Base-by-base conservation (phyloP, 1,140 invertebrate species). In the Bombyx mandarina region DNA sequence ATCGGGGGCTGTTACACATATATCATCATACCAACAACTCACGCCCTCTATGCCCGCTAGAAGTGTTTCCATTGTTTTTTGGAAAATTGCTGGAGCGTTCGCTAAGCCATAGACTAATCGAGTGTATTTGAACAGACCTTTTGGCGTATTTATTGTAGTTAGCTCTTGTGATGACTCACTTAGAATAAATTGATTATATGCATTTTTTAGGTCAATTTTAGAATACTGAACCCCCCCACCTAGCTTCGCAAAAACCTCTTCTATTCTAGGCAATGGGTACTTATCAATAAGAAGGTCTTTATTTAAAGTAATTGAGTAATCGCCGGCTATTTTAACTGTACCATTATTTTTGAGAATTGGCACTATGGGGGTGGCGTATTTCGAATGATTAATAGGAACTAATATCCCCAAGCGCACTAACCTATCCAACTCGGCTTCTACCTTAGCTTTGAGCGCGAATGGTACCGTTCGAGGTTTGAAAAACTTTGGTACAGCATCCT, bases 71-170 rank as follows among this genome's bases (percentile, higher is more conserved):
- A 84, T 68, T 0, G 73, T 65, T 55, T 62, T 62, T 65, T 78
- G 73, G 66, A 82, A 84, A 35, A 78, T 70, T 10, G 67, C 69
- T 0, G 77, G 79, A 1, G 71, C 71, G 45, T 66, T 73, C 3
- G 78, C 58, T n/a, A 79, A 53, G 1, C 76, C 76, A 47, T 72
- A 74, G 12, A 75, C 69, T 55, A 80, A 57, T n/a, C 79, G 53
- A 2, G 66, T 79, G 56, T 71, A 79, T 54, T 57, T 58, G 68
- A 68, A 82, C 9, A 81, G 55, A 0, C 76, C 76, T 52, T 66
- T 69, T 54, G 64, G 64, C 7, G 79, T 83, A 50, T 67, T 73
- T 22, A 83, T 79, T 4, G 69, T 69, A 1, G 73, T 69, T 1
- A 71, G 58, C 48, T 71, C 48, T 51, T 75, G 60, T 3, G 75